phyloP scores from a whole-genome alignment of 2,888 invertebrate genomes.

The Gortyna flavago region DNA sequence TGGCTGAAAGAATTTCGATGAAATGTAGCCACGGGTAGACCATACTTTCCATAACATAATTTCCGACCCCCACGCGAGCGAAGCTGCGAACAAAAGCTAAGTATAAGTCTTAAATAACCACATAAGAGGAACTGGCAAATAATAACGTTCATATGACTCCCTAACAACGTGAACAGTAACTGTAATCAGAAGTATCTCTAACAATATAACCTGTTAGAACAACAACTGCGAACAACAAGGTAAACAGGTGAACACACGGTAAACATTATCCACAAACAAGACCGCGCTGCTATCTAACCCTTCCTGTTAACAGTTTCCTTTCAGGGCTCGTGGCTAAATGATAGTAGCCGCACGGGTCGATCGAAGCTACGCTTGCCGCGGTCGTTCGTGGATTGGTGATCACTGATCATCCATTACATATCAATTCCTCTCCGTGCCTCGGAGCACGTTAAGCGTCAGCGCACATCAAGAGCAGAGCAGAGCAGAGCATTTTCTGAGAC shows the following conservation, averaged over 20 bases:
- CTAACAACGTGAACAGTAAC: constrained; percentile 25
- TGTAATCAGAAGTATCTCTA: constrained; percentile 49
- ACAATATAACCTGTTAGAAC: constrained; percentile 43
- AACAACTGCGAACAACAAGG: constrained; percentile 47
- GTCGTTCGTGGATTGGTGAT: too few species aligned
- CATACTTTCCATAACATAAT: not conserved
- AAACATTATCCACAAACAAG: constrained; percentile 63
- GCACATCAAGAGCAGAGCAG: too few species aligned
- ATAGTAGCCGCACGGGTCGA: not conserved
- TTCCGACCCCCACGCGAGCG: too few species aligned
- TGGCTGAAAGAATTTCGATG: not conserved
- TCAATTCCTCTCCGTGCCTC: not conserved
- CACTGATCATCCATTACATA: not conserved
- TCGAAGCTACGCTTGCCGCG: too few species aligned
- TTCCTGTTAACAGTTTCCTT: constrained; percentile 71
- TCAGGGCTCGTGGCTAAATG: not conserved
- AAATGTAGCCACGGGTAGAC: not conserved
- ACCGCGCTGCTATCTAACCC: constrained; percentile 64
- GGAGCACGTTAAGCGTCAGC: not conserved
- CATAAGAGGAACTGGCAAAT: not conserved
- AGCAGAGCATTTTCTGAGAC: too few species aligned
- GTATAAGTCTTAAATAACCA: not conserved
- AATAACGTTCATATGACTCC: not conserved
- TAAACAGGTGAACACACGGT: constrained; percentile 38
- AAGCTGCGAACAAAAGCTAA: not conserved